Base-by-base conservation (phyloP, 2,113 vertebrate genomes). In the Suricata suricatta region DNA sequence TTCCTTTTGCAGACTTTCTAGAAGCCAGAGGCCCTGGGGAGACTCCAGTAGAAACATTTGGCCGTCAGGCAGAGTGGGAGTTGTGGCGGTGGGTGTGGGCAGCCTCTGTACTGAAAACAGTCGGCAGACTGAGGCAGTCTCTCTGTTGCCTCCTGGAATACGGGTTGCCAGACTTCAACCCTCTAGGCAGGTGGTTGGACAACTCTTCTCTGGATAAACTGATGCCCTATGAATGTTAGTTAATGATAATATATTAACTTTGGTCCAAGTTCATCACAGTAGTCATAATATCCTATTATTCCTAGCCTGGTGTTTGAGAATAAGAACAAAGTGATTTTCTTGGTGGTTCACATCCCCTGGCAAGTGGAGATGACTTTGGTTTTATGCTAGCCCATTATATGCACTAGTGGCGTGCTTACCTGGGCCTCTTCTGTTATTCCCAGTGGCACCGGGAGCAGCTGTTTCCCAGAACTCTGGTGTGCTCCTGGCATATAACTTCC, bases 51-150 rank as follows among this genome's bases (percentile, higher is more conserved):
- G 77, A 77, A 76, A 38, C 17, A 31, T 15, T 3, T 7, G 8
- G 60, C n/a, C 31, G 25, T 50, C 9, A 19, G n/a, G 47, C 7
- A 17, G 15, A 19, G 3, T 2, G 5, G 52, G 44, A 11, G 16
- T 6, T 2, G 13, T n/a, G 66, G 41, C 0, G 2, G 27, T 60
- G 44, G 23, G 1, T 0, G 38, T 76, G 25, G 13, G 57, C 19
- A 77, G 21, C 27, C 12, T 35, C 33, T 71, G 47, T 14, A 9
- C 2, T 68, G n/a, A 52, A 44, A 19, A 44, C 2, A 3, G 29
- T 14, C 17, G 25, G 19, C 3, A 14, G 64, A 11, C 19, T 19
- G 44, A 7, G 17, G 68, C 12, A 19, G 17, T 6, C 69, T 74
- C 33, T 79, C 82, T 60, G 60, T 31, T 0, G 2, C 2, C 50